Percentiles rank a stretch among this genome's conserved stretches.
phyloP scores from a whole-genome alignment of 1,140 invertebrate species.

The Philotrypesis tridentata region DNA sequence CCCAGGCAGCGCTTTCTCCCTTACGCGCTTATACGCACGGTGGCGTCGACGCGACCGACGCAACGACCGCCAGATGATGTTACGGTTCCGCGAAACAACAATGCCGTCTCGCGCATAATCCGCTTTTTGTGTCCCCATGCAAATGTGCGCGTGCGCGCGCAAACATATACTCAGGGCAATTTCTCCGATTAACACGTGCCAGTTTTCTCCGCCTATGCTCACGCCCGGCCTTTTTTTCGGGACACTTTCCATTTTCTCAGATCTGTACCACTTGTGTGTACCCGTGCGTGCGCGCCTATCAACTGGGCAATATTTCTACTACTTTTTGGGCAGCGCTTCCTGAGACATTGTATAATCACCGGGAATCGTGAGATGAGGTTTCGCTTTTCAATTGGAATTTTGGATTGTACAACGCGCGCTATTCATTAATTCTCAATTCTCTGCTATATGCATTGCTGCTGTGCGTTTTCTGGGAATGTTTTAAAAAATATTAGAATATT shows the following conservation, averaged over 20 bases:
- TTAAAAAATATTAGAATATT: too few species aligned
- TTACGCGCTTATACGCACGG: too few species aligned
- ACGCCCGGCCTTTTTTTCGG: constrained; percentile 53
- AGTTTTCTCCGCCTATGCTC: constrained; percentile 58
- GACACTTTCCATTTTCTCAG: constrained; percentile 63
- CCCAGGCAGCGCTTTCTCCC: too few species aligned
- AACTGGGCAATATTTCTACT: not conserved
- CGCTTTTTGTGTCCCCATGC: constrained; percentile 21
- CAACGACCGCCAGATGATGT: not conserved
- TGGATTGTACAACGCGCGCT: not conserved
- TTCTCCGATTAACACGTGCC: constrained; percentile 66
- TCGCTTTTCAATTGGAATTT: constrained; percentile 5
- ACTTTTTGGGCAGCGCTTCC: not conserved
- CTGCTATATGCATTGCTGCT: too few species aligned
- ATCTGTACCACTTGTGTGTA: constrained; percentile 23
- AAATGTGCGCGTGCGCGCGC: not conserved
- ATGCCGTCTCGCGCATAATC: constrained; percentile 24
- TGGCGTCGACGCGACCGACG: too few species aligned
- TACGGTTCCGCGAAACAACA: constrained; percentile 23
- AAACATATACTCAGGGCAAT: constrained; percentile 51
- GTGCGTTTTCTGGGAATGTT: too few species aligned
- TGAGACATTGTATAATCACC: not conserved
- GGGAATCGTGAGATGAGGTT: not conserved
- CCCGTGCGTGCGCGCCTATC: not conserved
- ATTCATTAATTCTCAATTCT: not conserved